A percentile compares a stretch with the other conserved stretches of the same genome.
phyloP scores from a whole-genome alignment of 2,888 invertebrate genomes.

The Chesias legatella region DNA sequence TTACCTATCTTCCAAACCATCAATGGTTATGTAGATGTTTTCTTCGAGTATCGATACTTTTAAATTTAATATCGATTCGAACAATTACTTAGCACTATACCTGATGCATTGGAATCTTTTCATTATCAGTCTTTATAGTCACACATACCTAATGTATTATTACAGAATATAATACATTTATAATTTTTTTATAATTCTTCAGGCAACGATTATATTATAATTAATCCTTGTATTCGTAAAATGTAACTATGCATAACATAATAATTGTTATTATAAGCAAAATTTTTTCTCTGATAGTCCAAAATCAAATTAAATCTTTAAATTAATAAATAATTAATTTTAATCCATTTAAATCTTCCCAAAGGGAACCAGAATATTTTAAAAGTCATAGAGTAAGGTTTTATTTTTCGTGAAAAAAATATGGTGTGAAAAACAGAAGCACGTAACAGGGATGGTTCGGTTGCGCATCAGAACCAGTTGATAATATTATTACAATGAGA shows the following conservation, averaged over 20 bases:
- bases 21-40: conserved; percentile 24
- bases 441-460: conserved; percentile 54
- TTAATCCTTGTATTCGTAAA: no score
- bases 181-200: no score
- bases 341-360: no score
- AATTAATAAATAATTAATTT: no score
- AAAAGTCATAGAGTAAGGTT: no score
- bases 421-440: conserved; percentile 43
- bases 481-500: conserved; percentile 70
- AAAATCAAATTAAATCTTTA: no score
- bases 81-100: conserved; percentile 31
- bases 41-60: conserved; percentile 35
- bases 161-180: no score
- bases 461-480: conserved; percentile 59
- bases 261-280: no score
- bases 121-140: conserved; percentile 24
- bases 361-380: no score
- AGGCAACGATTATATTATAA: no score
- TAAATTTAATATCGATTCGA: conserved; percentile 41
- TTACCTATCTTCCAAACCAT: not conserved
- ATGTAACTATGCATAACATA: no score
- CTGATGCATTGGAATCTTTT: conserved; percentile 36
- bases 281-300: no score
- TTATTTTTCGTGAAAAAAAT: not conserved
- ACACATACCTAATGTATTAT: not conserved